phyloP scores from a whole-genome alignment of 2,113 vertebrate genomes.

The Nothoprocta pentlandii region DNA sequence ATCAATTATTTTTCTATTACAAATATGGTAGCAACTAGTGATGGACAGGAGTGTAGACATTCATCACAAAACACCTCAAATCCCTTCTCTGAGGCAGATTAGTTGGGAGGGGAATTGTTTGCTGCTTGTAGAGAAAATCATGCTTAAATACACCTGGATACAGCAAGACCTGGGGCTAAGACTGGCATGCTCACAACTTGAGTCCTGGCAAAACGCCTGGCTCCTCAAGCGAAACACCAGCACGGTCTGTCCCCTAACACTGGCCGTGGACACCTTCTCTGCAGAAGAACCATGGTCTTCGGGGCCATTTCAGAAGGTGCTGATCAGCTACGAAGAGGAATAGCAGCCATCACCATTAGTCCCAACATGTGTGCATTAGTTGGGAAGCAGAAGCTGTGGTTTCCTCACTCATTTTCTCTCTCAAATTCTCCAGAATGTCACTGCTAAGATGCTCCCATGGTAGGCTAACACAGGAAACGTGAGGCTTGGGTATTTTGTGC shows the following conservation, averaged over 20 bases:
- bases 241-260: not conserved
- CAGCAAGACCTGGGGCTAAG: not conserved
- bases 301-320: not conserved
- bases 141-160: not conserved
- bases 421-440: not conserved
- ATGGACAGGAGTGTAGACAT: not conserved
- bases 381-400: not conserved
- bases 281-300: not conserved
- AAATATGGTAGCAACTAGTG: not conserved
- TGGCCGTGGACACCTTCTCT: not conserved
- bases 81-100: not conserved
- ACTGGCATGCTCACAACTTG: accelerated
- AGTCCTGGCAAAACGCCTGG: not conserved
- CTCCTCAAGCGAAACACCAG: not conserved
- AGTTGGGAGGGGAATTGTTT: too few relatives aligned
- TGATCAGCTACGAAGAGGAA: not conserved
- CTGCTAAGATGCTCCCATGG: accelerated
- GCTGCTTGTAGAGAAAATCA: too few relatives aligned
- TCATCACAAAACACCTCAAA: not conserved
- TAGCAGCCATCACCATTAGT: not conserved
- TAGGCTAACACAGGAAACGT: not conserved
- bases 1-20: not conserved
- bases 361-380: not conserved
- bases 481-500: not conserved
- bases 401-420: not conserved